Conservation (phyloP, 2,113 vertebrate species). For the Poeciliopsis retropinna region DNA sequence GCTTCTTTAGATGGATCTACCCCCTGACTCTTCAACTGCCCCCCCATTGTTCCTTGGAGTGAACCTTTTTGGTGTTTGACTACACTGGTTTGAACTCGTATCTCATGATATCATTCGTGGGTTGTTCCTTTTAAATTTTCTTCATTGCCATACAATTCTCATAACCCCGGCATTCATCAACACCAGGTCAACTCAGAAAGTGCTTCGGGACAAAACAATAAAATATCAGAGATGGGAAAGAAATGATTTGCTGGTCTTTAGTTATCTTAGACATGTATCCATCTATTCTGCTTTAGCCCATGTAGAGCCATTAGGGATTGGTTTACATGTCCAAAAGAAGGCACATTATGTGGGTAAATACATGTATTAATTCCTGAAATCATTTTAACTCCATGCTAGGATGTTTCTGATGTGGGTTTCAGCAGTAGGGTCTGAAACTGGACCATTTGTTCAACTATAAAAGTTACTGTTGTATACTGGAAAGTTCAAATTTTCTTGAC, state of each 20-base stretch:
- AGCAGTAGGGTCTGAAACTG: too few relatives aligned
- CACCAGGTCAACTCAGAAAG: not conserved
- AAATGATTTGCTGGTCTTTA: not conserved
- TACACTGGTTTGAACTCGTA: not conserved
- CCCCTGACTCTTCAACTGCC: slow-evolving; percentile 20
- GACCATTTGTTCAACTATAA: too few relatives aligned
- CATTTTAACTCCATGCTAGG: too few relatives aligned
- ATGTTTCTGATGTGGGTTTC: too few relatives aligned
- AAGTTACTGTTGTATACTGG: too few relatives aligned
- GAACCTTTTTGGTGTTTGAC: slow-evolving; percentile 8
- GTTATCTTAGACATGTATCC: not conserved
- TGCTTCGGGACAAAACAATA: not conserved
- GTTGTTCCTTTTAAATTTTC: not conserved
- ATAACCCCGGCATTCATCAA: not conserved
- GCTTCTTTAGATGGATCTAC: slow-evolving; percentile 31
- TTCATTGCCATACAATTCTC: not conserved
- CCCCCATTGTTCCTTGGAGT: not conserved
- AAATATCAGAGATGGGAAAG: not conserved
- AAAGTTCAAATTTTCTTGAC: too few relatives aligned
- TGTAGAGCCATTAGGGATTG: too few relatives aligned
- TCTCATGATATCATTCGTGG: not conserved
- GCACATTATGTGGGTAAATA: too few relatives aligned
- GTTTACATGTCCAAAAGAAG: too few relatives aligned
- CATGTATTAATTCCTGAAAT: too few relatives aligned
- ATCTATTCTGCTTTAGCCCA: too few relatives aligned